Conservation (phyloP, 2,113 vertebrate genomes). For the Pterocles gutturalis region DNA sequence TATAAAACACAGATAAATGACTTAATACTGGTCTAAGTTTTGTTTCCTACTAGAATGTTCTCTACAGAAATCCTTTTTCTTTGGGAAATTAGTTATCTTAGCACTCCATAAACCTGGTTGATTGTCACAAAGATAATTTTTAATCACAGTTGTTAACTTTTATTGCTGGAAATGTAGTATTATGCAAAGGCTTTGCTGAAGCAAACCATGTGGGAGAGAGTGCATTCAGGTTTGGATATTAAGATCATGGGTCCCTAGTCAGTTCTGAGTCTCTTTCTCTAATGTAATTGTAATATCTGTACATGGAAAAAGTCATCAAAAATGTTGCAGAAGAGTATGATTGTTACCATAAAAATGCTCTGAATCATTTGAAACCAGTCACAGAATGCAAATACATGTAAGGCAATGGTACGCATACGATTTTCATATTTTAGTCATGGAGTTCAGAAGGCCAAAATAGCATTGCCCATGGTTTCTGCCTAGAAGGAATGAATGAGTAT, state of each 20-base stretch:
- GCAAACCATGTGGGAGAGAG: neutral
- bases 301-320: neutral
- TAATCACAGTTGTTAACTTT: neutral
- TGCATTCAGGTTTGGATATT: neutral
- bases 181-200: neutral
- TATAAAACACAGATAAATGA: neutral
- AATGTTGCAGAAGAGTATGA: neutral
- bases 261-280: neutral
- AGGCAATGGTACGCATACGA: neutral
- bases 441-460: neutral
- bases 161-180: neutral
- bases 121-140: neutral
- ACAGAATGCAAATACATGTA: neutral
- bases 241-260: neutral
- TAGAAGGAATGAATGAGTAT: neutral
- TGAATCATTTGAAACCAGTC: neutral
- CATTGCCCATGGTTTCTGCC: neutral
- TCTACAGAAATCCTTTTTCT: conserved; percentile 5
- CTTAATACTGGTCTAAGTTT: neutral
- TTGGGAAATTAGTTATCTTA: neutral
- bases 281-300: neutral
- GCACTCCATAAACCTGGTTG: neutral
- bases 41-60: neutral
- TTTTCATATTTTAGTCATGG: neutral
- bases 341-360: neutral